These are phyloP conservation scores for Hemicordylus capensis DNA, from an alignment of 2,113 vertebrate genomes.

Conservation along the genomic window DNA sequence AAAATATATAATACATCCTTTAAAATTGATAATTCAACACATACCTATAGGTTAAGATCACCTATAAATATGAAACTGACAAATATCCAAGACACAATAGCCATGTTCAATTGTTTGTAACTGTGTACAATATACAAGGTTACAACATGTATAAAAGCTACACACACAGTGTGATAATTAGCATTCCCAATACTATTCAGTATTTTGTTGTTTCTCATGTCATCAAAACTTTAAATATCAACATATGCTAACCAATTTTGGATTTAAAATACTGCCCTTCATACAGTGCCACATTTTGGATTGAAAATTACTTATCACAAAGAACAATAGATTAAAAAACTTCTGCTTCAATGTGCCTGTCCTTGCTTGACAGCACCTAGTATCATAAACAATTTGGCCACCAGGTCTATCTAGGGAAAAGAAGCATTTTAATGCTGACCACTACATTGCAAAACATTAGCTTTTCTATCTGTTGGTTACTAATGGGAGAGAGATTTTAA, in stretches of 20 bases:
- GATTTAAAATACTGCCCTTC: slow-evolving; percentile 40
- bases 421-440: background rate
- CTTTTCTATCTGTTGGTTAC: background rate
- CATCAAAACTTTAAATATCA: slow-evolving; percentile 22
- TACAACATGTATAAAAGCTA: background rate
- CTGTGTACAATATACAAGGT: background rate
- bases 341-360: slow-evolving; percentile 33
- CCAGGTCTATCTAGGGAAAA: background rate
- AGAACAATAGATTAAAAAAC: slow-evolving; percentile 28
- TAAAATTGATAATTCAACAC: too few species aligned
- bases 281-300: slow-evolving; percentile 30
- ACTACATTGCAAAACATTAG: background rate
- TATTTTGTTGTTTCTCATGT: background rate
- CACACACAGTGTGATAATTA: background rate
- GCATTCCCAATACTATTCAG: background rate
- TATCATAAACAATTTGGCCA: slow-evolving; percentile 23
- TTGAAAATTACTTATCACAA: slow-evolving; percentile 28
- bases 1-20: too few species aligned
- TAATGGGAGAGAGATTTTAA: background rate
- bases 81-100: too few species aligned
- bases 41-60: background rate
- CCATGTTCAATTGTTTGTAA: too few species aligned
- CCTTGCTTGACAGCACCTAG: background rate
- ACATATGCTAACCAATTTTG: slow-evolving; percentile 23
- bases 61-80: too few species aligned